These are phyloP conservation scores for Bombus impatiens DNA, from an alignment of 1,140 invertebrate species.

Conservation along the genomic window DNA sequence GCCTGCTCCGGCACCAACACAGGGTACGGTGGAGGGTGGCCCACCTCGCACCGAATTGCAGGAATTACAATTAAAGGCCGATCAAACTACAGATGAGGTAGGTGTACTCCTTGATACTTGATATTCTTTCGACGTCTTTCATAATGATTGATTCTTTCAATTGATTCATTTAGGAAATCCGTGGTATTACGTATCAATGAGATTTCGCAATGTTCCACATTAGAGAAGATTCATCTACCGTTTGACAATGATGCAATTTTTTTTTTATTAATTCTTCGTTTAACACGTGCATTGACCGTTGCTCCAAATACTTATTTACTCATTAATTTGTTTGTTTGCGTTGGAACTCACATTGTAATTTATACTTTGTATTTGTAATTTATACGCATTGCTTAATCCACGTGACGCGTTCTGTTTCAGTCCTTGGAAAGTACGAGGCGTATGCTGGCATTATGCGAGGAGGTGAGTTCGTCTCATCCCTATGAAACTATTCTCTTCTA, in stretches of 20 bases:
- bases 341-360: neutral
- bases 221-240: too few species aligned
- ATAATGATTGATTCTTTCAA: neutral
- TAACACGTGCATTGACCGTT: neutral
- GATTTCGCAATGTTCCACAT: too few species aligned
- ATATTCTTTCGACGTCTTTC: neutral
- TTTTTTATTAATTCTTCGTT: neutral
- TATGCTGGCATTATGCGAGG: constrained; percentile 97
- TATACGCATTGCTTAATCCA: constrained; percentile 1
- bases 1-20: constrained; percentile 84
- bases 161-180: neutral
- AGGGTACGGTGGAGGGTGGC: constrained; percentile 84
- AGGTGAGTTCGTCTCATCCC: constrained; percentile 88
- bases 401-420: constrained; percentile 85
- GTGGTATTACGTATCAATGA: too few species aligned
- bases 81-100: constrained; percentile 95
- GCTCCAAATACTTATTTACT: neutral
- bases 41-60: constrained; percentile 93
- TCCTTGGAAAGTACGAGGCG: constrained; percentile 98
- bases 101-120: constrained; percentile 55
- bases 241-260: neutral
- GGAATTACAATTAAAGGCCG: constrained; percentile 93
- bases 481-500: constrained; percentile 50
- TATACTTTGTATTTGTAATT: neutral
- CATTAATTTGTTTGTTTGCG: neutral